A percentile compares a stretch with the other conserved stretches of the same genome.
Evolutionary conservation across 2,888 invertebrate genomes (phyloP).

Genomic region (Caradrina kadenii): DNA sequence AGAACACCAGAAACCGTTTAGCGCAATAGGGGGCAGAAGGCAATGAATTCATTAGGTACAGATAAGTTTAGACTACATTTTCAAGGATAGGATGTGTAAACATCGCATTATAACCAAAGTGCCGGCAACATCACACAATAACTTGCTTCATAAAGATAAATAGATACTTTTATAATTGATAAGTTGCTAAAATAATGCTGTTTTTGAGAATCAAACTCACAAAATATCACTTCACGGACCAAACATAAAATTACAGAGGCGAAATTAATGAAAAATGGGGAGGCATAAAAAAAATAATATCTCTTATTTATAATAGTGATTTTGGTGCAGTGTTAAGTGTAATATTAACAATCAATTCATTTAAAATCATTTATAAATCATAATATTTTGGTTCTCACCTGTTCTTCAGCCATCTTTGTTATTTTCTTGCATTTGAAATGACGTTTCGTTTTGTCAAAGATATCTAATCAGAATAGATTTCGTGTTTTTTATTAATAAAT

Average conservation of each 20-base stretch:
- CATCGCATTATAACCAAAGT: slow-evolving; percentile 82
- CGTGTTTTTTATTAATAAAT: slow-evolving; percentile 5
- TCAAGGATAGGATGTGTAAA: slow-evolving; percentile 81
- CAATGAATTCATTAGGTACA: slow-evolving; percentile 14
- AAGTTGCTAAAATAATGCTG: slow-evolving; percentile 39
- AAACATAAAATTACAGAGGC: slow-evolving; percentile 48
- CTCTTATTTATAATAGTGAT: slow-evolving; percentile 27
- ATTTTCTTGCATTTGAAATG: slow-evolving; percentile 88
- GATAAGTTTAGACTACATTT: slow-evolving; percentile 53
- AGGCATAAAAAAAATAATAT: slow-evolving; percentile 34
- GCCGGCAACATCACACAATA: slow-evolving; percentile 73
- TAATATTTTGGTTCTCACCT: slow-evolving; percentile 92
- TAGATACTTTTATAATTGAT: slow-evolving; percentile 42
- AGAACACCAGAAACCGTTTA: slow-evolving; percentile 37
- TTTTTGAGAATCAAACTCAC: slow-evolving; percentile 31
- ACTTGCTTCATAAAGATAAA: slow-evolving; percentile 4
- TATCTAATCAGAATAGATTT: slow-evolving; percentile 29
- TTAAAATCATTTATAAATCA: slow-evolving; percentile 79
- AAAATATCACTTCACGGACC: slow-evolving; percentile 48
- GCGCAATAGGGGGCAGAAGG: slow-evolving; percentile 50
- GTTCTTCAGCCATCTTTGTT: slow-evolving; percentile 95
- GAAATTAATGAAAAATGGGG: slow-evolving; percentile 33
- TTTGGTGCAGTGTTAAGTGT: slow-evolving; percentile 21
- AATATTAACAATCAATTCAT: slow-evolving; percentile 72
- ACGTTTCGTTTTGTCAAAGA: slow-evolving; percentile 75